Percentiles rank a stretch among this genome's conserved stretches.
phyloP scores from a whole-genome alignment of 2,888 invertebrate species.

The Miltochrista miniata region DNA sequence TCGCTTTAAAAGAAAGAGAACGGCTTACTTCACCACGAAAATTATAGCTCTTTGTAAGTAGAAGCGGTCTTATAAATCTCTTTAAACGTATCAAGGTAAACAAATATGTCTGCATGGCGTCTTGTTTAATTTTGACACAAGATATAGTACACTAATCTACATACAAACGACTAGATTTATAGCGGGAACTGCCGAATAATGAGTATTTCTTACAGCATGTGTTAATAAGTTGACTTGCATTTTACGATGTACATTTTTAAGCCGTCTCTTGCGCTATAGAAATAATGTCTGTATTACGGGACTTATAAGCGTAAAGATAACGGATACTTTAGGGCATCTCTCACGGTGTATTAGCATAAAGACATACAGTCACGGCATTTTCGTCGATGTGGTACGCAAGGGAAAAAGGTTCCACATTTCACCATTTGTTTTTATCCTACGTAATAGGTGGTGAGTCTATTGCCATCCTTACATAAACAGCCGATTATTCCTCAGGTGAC shows the following conservation, averaged over 20 bases:
- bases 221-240: not conserved
- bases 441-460: too few relatives aligned
- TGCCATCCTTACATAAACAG: too few relatives aligned
- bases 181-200: conserved; percentile 44
- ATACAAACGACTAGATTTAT: conserved; percentile 32
- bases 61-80: not conserved
- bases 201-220: conserved; percentile 18
- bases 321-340: not conserved
- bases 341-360: too few relatives aligned
- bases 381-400: too few relatives aligned
- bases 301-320: not conserved
- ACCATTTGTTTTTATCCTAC: too few relatives aligned
- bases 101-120: not conserved
- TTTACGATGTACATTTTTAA: not conserved
- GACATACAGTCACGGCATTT: too few relatives aligned
- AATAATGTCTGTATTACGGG: not conserved
- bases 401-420: too few relatives aligned
- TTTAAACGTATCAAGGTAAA: conserved; percentile 1
- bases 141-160: conserved; percentile 25
- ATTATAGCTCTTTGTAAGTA: too few relatives aligned
- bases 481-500: too few relatives aligned
- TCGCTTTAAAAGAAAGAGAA: too few relatives aligned
- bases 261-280: not conserved
- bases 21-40: too few relatives aligned
- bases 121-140: not conserved